These are phyloP conservation scores for Matsumurasca onukii DNA, from an alignment of 1,140 invertebrate species.

Conservation along the genomic window DNA sequence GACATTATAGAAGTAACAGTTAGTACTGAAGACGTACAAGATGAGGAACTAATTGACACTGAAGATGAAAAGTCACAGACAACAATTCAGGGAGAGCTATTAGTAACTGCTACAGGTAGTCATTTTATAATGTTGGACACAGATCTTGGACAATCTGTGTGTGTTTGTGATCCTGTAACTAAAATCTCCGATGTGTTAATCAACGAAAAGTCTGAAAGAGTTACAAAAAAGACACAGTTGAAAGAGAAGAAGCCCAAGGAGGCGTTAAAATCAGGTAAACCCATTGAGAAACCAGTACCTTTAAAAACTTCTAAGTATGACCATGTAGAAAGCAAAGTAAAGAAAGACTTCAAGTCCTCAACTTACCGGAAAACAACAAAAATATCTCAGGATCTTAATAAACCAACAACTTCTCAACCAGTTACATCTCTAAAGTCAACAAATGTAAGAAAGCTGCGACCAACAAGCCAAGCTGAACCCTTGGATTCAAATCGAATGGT, in stretches of 20 bases:
- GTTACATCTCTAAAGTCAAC: too few species aligned
- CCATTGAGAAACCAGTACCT: background rate
- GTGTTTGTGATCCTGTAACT: slow-evolving; percentile 15
- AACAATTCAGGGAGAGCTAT: background rate
- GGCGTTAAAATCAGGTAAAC: background rate
- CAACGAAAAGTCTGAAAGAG: background rate
- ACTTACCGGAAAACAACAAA: background rate
- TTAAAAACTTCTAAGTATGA: slow-evolving; percentile 1
- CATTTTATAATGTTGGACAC: slow-evolving; percentile 20
- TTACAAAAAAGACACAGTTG: background rate
- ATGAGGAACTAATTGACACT: background rate
- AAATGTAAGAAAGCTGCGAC: too few species aligned
- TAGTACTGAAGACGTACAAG: slow-evolving; percentile 30
- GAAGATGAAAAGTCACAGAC: background rate
- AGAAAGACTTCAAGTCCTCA: slow-evolving; percentile 6
- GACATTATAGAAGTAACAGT: slow-evolving; percentile 50
- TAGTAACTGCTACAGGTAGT: slow-evolving; percentile 9
- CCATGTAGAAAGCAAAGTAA: slow-evolving; percentile 24
- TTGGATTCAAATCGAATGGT: too few species aligned
- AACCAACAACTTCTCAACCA: slow-evolving; percentile 5
- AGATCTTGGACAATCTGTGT: background rate
- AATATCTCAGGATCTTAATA: background rate
- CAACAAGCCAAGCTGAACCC: too few species aligned
- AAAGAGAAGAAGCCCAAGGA: slow-evolving; percentile 2
- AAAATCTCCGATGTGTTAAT: background rate